Evolutionary conservation across 2,797 vertebrate genomes (phyloP), one percentile per base, ranked within the genome.

Genomic region (Phoebastria nigripes): DNA sequence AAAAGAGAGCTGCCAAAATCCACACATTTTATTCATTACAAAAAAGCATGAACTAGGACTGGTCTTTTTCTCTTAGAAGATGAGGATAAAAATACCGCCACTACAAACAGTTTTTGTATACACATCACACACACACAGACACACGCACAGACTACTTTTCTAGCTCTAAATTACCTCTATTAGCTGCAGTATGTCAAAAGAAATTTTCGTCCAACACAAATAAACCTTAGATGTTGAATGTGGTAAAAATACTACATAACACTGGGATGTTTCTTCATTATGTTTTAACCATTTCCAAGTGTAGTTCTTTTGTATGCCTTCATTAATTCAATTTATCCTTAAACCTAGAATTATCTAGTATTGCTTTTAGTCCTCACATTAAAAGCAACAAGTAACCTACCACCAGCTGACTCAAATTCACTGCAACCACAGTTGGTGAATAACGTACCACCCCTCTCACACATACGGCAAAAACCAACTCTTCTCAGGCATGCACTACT

Each of bases 1-100:
- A 94, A 74, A 66, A 87, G 65, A 26, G 49, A 83, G 91, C 82
- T 91, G 91, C 91, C 91, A 95, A 83, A 95, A 86, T 81, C n/a
- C 76, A 88, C 0, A 4, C n/a, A 58, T 61, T 77, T 82, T 59
- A 80, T 39, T 74, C 55, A 63, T 66, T 39, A 89, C 79, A 87
- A 84, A 88, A 83, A 91, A 77, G 46, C 70, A 87, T 21, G 6
- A 87, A 82, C 39, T 42, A 85, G 74, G 71, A 85, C 91, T 66
- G 41, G 72, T 67, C 59, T 15, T 82, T 41, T 83, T 63, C 89
- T 90, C 61, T 81, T 39, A 67, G 62, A 89, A 95, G 55, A 87
- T 28, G 44, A 93, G 56, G 71, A 87, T 87, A 94, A 96, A 97
- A 96, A 94, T 81, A 92, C 10, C 59, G 89, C 21, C 51, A 67